Evolutionary conservation across 2,113 vertebrate species (phyloP).

Genomic region (Lanius ludovicianus): DNA sequence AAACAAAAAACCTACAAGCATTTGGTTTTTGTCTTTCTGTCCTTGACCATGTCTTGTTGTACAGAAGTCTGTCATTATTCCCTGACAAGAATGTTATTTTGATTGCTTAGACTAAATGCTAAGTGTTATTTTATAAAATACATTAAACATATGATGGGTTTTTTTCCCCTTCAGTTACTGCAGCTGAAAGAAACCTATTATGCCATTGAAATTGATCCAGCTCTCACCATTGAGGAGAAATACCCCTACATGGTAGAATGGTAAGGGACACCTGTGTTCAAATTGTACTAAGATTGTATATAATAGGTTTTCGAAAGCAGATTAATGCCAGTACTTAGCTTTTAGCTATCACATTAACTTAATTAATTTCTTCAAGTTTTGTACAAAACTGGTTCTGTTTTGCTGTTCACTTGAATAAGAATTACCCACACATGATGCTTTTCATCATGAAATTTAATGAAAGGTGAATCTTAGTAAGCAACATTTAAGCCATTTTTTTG

Average conservation of each 20-base stretch:
- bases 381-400: not conserved
- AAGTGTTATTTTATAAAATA: not conserved
- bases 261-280: constrained; percentile 74
- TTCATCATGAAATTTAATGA: not conserved
- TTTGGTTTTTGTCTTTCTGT: no score
- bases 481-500: not conserved
- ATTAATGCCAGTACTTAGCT: not conserved
- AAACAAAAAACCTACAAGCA: not conserved
- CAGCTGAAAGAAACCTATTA: constrained; percentile 95
- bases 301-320: not conserved
- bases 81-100: not conserved
- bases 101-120: not conserved
- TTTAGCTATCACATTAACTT: not conserved
- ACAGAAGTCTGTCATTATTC: not conserved
- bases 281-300: not conserved
- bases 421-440: not conserved
- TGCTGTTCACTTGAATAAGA: not conserved
- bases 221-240: constrained; percentile 91
- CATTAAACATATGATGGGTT: not conserved
- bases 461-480: not conserved
- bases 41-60: no score
- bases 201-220: constrained; percentile 93
- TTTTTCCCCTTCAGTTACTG: constrained; percentile 75
- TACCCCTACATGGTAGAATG: constrained; percentile 97
- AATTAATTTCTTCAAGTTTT: not conserved